These are phyloP conservation scores for Drosophila kanapiae DNA, from an alignment of 1,140 invertebrate species.

Conservation along the genomic window DNA sequence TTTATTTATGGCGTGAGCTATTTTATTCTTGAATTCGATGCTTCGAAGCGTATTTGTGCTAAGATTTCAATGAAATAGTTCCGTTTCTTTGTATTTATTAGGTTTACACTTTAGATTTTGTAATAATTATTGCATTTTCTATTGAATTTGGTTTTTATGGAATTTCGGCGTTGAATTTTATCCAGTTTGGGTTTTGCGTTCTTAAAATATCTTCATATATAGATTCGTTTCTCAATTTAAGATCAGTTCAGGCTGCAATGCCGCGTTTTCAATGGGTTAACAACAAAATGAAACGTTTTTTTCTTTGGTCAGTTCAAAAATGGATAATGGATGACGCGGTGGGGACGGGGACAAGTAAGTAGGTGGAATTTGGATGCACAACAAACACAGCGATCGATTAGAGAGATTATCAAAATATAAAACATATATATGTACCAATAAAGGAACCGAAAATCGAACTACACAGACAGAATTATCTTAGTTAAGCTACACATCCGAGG, in stretches of 20 bases:
- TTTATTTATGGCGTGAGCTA: neutral
- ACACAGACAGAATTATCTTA: conserved; percentile 7
- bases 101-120: neutral
- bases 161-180: conserved; percentile 9
- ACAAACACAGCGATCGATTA: conserved; percentile 38
- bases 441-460: conserved; percentile 12
- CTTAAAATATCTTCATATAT: conserved; percentile 13
- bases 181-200: conserved; percentile 8
- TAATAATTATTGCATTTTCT: conserved; percentile 6
- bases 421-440: neutral
- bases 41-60: conserved; percentile 35
- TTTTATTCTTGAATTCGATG: neutral
- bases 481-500: neutral
- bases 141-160: neutral
- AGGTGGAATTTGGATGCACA: conserved; percentile 31
- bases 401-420: neutral
- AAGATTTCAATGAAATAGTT: conserved; percentile 20
- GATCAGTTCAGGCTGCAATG: conserved; percentile 48
- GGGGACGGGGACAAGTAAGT: conserved; percentile 16
- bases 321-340: conserved; percentile 31
- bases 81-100: conserved; percentile 2
- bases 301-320: conserved; percentile 32
- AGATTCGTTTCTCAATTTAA: conserved; percentile 34
- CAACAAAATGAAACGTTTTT: conserved; percentile 31
- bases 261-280: conserved; percentile 44